phyloP scores from a whole-genome alignment of 2,113 vertebrate genomes.

The Nicator chloris region DNA sequence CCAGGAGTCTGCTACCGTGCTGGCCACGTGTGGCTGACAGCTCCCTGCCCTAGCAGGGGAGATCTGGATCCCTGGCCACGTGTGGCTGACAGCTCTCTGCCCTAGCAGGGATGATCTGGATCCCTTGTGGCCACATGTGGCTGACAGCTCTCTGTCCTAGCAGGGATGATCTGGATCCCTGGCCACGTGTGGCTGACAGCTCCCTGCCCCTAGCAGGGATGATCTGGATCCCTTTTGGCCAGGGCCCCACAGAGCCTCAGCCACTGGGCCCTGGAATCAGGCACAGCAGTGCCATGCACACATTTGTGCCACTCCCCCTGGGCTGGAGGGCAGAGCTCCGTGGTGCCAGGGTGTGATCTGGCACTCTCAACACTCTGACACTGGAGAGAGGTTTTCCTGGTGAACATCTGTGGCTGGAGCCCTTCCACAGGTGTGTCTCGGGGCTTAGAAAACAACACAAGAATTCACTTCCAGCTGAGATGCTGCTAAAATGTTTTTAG shows the following conservation, averaged over 20 bases:
- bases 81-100: too few species aligned
- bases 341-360: too few species aligned
- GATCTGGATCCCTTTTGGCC: not conserved
- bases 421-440: not conserved
- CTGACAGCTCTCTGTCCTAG: not conserved
- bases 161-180: not conserved
- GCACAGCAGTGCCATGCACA: fast-evolving
- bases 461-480: not conserved
- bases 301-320: fast-evolving
- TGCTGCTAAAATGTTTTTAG: not conserved
- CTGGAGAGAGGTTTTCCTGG: not conserved
- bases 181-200: not conserved
- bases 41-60: not conserved
- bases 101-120: not conserved
- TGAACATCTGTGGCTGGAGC: fast-evolving
- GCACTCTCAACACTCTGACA: fast-evolving
- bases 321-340: not conserved
- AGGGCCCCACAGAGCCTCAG: not conserved
- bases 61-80: not conserved
- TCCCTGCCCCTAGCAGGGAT: not conserved
- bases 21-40: not conserved
- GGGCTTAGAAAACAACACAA: not conserved
- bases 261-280: not conserved
- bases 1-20: not conserved
- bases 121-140: not conserved